A percentile compares a stretch with the other conserved stretches of the same genome.
Conservation (phyloP, 2,888 invertebrate species). For the Penaeus monodon region DNA sequence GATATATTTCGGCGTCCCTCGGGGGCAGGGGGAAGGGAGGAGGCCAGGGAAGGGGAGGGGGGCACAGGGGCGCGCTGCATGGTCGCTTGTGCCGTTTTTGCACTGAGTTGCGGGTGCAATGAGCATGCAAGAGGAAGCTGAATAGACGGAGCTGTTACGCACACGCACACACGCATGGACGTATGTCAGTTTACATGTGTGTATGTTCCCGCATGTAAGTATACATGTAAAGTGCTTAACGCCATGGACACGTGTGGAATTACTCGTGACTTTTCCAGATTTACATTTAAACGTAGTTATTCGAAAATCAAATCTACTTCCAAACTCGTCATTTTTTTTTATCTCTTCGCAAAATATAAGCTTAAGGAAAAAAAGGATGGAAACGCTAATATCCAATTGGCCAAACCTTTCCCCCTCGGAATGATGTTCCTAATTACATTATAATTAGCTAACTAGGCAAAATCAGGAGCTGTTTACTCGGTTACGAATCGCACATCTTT, state of each 20-base stretch:
- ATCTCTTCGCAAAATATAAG: not conserved
- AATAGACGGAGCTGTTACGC: not conserved
- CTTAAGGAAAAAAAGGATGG: no score
- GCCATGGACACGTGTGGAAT: no score
- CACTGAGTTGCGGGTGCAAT: not conserved
- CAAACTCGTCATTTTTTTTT: not conserved
- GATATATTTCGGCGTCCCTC: not conserved
- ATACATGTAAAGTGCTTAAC: no score
- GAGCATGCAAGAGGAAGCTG: slow-evolving; percentile 17
- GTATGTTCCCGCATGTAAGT: no score
- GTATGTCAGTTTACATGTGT: not conserved
- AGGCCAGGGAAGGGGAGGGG: not conserved
- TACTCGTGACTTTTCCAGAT: not conserved
- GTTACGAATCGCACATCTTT: no score
- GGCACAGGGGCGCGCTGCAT: not conserved
- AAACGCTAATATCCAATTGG: no score
- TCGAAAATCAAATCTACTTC: not conserved
- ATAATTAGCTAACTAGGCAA: no score
- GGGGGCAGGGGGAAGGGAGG: not conserved
- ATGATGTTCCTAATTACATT: no score
- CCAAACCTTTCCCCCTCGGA: no score
- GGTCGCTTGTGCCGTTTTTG: slow-evolving; percentile 1
- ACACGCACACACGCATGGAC: not conserved
- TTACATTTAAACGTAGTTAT: not conserved
- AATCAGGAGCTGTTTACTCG: no score